Base-by-base conservation (phyloP, 2,888 invertebrate genomes). In the Coleophora deauratella region DNA sequence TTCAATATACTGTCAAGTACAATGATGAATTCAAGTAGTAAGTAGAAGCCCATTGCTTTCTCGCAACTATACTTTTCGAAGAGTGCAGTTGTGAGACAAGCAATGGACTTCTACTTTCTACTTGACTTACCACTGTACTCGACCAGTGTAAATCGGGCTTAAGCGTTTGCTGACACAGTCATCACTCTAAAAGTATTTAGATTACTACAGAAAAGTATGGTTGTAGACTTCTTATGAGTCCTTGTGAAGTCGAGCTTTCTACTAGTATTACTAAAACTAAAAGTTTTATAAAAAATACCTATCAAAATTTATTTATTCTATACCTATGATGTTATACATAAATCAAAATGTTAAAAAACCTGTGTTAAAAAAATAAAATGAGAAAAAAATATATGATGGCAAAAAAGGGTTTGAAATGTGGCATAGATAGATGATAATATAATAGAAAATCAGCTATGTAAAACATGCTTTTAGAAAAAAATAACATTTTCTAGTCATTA, bases 201-300 rank as follows among this genome's bases (percentile, higher is more conserved):
- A 36, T 36, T 27, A 27, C 3, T 27, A 27, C 8, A 36, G 10
- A 10, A 61, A 69, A 61, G 66, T 63, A 80, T 77, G 80, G 80
- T 81, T 81, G 80, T 81, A 62, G 75, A 80, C 74, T 74, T 74
- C 72, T 69, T 74, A 75, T 54, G 71, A 77, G 80, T 77, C 77
- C 66, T 64, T 74, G 77, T 71, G 72, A 72, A 73, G 70, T 79
- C 81, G 84, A 82, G 84, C 82, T 84, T 80, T 82, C 74, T 73
- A 66, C 59, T 77, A 80, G 75, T 61, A 53, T 77, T 69, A 70
- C 52, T 55, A 51, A 54, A 58, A 51, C 57, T 55, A 49, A 46
- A 56, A 51, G 46, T n/a, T n/a, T n/a, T n/a, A 28, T 28, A 9
- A 28, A 9, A 28, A 28, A 28, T 28, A 9, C 10, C 8, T 9